A percentile compares a stretch with the other conserved stretches of the same genome.
Evolutionary conservation across 2,888 invertebrate genomes (phyloP).

Genomic region (Actias luna): DNA sequence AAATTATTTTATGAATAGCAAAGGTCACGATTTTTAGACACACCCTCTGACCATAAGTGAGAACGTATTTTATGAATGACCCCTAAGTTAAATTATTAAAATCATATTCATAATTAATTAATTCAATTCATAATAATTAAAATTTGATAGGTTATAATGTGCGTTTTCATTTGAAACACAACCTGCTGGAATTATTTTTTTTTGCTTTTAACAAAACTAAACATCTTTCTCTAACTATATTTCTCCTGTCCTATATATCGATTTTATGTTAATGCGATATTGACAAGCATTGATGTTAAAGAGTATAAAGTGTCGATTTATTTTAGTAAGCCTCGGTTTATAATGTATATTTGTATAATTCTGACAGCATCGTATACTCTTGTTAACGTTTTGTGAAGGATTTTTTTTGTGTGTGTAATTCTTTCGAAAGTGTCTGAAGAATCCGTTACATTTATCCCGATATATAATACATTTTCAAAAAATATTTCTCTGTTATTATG

Average conservation of each 20-base stretch:
- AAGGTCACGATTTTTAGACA: too few species aligned
- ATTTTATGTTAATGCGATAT: neutral
- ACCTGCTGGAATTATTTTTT: neutral
- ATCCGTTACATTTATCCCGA: neutral
- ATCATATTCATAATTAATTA: too few species aligned
- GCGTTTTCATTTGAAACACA: neutral
- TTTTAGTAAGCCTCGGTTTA: neutral
- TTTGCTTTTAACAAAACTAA: neutral
- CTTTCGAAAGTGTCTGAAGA: neutral
- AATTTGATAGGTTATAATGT: neutral
- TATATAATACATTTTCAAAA: neutral
- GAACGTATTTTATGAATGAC: too few species aligned
- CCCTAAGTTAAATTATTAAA: too few species aligned
- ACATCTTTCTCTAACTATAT: conserved; percentile 14
- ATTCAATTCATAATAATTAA: too few species aligned
- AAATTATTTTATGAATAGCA: too few species aligned
- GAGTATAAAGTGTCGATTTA: neutral
- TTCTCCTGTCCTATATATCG: neutral
- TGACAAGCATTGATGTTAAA: neutral
- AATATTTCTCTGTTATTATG: conserved; percentile 2
- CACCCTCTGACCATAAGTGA: too few species aligned
- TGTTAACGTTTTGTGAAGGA: neutral
- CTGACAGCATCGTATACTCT: neutral
- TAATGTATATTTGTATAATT: neutral
- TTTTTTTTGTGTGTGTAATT: neutral